Evolutionary conservation across 2,797 vertebrate species (phyloP).

Genomic region (Pitangus sulphuratus): DNA sequence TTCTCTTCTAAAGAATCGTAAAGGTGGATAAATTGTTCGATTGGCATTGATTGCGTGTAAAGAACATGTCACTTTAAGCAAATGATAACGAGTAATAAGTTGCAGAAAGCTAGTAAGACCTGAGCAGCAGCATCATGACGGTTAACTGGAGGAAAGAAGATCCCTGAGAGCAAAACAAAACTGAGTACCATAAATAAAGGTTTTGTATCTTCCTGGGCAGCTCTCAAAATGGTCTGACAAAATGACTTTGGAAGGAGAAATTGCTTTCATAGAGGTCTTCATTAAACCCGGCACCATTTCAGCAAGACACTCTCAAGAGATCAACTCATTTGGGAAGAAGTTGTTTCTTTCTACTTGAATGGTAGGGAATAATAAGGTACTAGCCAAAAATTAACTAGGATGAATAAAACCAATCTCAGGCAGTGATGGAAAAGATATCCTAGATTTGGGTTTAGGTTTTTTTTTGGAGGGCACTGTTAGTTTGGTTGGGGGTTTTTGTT

Average conservation of each 20-base stretch:
- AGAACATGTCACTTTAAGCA: not conserved
- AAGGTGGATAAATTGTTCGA: not conserved
- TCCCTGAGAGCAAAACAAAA: slow-evolving; percentile 16
- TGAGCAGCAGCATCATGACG: slow-evolving; percentile 33
- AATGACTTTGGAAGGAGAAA: not conserved
- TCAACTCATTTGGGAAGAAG: not conserved
- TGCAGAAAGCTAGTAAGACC: slow-evolving; percentile 26
- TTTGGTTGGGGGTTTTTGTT: not conserved
- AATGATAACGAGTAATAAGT: not conserved
- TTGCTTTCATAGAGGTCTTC: not conserved
- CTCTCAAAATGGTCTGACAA: not conserved
- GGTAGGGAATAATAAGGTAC: not conserved
- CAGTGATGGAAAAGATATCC: not conserved
- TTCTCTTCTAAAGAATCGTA: not conserved
- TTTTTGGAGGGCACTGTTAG: not conserved
- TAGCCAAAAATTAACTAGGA: not conserved
- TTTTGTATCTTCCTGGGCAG: not conserved
- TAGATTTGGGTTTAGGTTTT: not conserved
- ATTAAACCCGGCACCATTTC: not conserved
- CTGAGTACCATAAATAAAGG: not conserved
- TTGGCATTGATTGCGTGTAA: not conserved
- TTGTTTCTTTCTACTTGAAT: not conserved
- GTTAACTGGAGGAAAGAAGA: slow-evolving; percentile 30
- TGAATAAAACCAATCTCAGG: not conserved
- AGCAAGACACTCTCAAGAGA: not conserved